Base-by-base conservation (phyloP, 2,113 vertebrate species). In the Aramus guarauna region DNA sequence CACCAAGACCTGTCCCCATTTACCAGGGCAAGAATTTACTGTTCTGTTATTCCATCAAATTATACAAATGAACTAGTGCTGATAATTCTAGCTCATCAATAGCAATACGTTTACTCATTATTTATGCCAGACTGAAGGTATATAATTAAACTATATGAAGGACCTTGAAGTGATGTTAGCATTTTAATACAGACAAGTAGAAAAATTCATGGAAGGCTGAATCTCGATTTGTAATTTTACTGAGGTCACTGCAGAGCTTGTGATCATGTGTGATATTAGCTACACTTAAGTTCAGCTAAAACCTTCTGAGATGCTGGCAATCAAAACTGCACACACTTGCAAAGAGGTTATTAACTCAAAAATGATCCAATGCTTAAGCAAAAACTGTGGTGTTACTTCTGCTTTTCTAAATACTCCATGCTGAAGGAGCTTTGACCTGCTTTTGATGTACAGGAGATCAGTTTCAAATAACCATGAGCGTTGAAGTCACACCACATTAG, bases 131-230 rank as follows among this genome's bases (percentile, higher is more conserved):
- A 85, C 77, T 96, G 94, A 87, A 94, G 87, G 90, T 14, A 69
- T 77, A 26, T 84, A 96, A 97, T 97, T 97, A 97, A 97, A 79
- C 90, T 76, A 60, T 91, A 89, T 2, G 4, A 94, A 96, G 93
- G 90, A 83, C 74, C 96, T 97, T 95, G 90, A 97, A 92, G 82
- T 91, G 78, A 90, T 78, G 84, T 76, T 91, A 87, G 63, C 81
- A 81, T 93, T 96, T 94, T 82, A 79, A 94, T 85, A 64, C 63
- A 72, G 66, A 78, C 63, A 96, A 94, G 74, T 78, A 88, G 93
- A 84, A 91, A 93, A 95, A 94, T 67, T 58, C 79, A 85, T 85
- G 85, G 81, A 94, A 96, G 92, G 79, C 67, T 94, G 94, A 94
- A 79, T 92, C 66, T 92, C 7, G 39, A 78, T 88, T 83, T 94